Evolutionary conservation across 2,797 vertebrate species (phyloP), one percentile per base, ranked within the genome.

Genomic region (Sylvia borin): DNA sequence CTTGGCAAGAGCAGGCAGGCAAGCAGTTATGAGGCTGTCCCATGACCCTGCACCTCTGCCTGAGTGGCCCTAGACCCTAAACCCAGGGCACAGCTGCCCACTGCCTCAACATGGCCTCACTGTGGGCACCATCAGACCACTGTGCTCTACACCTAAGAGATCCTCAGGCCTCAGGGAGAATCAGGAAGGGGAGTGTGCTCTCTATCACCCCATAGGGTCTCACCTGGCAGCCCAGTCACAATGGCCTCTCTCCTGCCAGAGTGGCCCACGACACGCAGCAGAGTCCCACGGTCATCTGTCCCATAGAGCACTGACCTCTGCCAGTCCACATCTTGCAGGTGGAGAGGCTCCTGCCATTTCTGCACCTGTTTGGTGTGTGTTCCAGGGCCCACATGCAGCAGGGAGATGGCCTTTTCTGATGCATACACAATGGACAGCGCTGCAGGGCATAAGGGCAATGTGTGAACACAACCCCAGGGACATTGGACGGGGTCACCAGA

Each of bases 251-350:
- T 97, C 80, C 91, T 95, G 36, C 95, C 97, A 32, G 93, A 95
- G 60, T 93, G 96, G 16, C 98, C 94, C 74, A 95, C 81, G 3
- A 97, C 96, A 72, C 97, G 97, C 74, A 98, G 97, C 38, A 99
- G 65, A 4, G 96, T 97, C 17, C 99, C 98, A 11, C 29, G 98
- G 20, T 97, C 92, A 96, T 99, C 98, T 4, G 97, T 97, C 97
- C 99, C 99, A 21, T 99, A 99, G 34, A 99, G 75, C 92, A 98
- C 97, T 4, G 98, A 97, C 93, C 98, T 98, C 92, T 97, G 97
- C 99, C 98, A 99, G 95, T 99, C 98, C 38, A 99, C 42, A 26
- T 99, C 99, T 96, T 99, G 98, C 13, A 99, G 97, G 53, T 98
- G 93, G 66, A 99, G 87, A 45, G 97, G 68, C 16, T 98, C 96